Base-by-base conservation (phyloP, 92 coral and sea anemone species). In the Chrysogorgia sp. region DNA sequence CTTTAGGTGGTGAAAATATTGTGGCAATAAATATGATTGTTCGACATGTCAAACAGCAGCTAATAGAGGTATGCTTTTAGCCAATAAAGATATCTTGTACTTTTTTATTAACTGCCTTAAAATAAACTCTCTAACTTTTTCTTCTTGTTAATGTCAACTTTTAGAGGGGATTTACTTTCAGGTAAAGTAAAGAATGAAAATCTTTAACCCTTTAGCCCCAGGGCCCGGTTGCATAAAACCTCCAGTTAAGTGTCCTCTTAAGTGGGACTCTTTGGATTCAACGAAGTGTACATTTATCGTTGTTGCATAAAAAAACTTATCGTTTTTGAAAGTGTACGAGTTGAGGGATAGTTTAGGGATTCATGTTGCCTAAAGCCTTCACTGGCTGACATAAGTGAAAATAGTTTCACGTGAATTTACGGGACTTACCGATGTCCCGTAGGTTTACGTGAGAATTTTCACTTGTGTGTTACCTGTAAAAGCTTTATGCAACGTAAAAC, bases 1-100 rank as follows among this genome's bases (percentile, higher is more conserved):
- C n/a, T 34, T 21, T 37, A 92, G 97, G 98, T 10, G 98, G 98
- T 53, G 97, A 94, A 69, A 94, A 94, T 67, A 87, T 71, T 71
- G 98, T 94, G 55, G 98, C 98, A 21, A 91, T 94, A 24, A 96
- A 94, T 59, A 83, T 94, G 82, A 94, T 94, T 19, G 94, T 91
- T 20, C 77, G 96, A 48, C 98, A 94, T 67, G 96, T 94, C 7
- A 94, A 89, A 67, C 88, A 88, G 23, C 98, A 94, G 63, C 85
- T 94, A 33, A 90, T 91, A 43, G 96, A 88, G 96, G 98, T 93
- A 75, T 43, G 83, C 1, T 7, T 58, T 29, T 25, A 20, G 12
- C 0, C 15, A 28, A 9, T 3, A 10, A 56, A 10, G 33, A 7
- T n/a, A 24, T 10, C 25, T 59, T 9, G 25, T 28, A 28, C 12